These are phyloP conservation scores for Ypsolopha scabrella DNA, from an alignment of 2,888 invertebrate genomes.

Conservation along the genomic window DNA sequence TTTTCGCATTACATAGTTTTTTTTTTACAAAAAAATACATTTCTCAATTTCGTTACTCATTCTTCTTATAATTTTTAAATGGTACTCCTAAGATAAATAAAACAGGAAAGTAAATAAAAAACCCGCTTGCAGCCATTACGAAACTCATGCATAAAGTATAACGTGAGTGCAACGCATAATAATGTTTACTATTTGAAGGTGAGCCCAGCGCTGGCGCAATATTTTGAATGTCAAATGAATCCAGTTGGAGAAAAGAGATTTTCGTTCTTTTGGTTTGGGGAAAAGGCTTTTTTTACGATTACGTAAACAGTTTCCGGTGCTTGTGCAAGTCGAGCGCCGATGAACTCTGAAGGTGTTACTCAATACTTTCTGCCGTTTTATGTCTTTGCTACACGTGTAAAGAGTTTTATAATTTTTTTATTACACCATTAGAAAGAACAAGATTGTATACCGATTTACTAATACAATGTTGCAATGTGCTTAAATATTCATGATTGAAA, in stretches of 20 bases:
- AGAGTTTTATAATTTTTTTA: no score
- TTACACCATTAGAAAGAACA: no score
- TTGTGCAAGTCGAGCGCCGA: conserved; percentile 44
- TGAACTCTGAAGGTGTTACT: conserved; percentile 21
- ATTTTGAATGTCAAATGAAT: conserved; percentile 47
- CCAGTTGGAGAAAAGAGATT: conserved; percentile 39
- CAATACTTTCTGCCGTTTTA: neutral
- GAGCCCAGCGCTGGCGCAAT: conserved; percentile 36
- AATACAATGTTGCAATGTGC: no score
- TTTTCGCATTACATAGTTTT: no score
- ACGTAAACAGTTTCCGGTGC: conserved; percentile 23
- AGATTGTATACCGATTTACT: no score
- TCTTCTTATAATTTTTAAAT: no score
- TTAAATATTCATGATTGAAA: no score
- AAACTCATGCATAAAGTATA: neutral
- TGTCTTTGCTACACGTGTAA: no score
- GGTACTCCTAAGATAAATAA: neutral
- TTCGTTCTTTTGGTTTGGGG: conserved; percentile 21
- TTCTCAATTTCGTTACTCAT: no score
- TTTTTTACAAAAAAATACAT: no score
- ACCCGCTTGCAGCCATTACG: neutral
- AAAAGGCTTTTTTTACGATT: conserved; percentile 1
- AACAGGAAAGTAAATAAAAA: neutral
- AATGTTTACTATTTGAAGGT: conserved; percentile 12
- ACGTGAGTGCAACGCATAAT: conserved; percentile 5